Conservation (phyloP, 2,888 invertebrate genomes). For the Bursaphelenchus okinawaensis region DNA sequence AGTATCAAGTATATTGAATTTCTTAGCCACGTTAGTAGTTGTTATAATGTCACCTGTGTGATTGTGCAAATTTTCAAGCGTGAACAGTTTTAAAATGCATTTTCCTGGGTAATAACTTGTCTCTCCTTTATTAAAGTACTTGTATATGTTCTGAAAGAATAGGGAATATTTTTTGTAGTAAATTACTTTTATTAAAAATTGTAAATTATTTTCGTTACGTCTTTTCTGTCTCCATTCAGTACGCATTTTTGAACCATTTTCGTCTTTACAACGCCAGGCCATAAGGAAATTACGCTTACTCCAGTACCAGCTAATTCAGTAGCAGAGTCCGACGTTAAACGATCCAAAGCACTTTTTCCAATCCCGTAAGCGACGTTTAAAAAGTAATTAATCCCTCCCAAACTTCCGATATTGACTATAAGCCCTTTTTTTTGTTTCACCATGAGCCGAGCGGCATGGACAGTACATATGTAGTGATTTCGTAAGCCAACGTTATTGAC, state of each 20-base stretch:
- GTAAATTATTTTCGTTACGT: not conserved
- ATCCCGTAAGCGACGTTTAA: constrained; percentile 12
- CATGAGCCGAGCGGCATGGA: constrained; percentile 60
- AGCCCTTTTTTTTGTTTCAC: constrained; percentile 56
- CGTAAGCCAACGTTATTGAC: constrained; percentile 59
- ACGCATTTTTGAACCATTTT: constrained; percentile 7
- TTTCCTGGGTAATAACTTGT: constrained; percentile 35
- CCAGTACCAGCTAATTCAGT: constrained; percentile 57
- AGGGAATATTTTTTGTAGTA: not conserved
- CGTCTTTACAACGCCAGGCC: constrained; percentile 61
- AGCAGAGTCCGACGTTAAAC: constrained; percentile 60
- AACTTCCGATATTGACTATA: constrained; percentile 54
- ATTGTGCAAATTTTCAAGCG: constrained; percentile 50
- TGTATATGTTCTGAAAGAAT: not conserved
- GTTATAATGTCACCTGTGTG: constrained; percentile 54
- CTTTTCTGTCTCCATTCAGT: not conserved
- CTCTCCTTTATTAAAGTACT: not conserved
- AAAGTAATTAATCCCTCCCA: constrained; percentile 11
- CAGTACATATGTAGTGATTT: constrained; percentile 60
- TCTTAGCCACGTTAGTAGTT: not conserved
- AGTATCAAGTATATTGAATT: not conserved
- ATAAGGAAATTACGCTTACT: constrained; percentile 57
- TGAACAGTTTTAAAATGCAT: constrained; percentile 33
- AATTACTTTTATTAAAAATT: not conserved
- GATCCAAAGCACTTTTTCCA: constrained; percentile 18